Evolutionary conservation across 2,113 vertebrate genomes (phyloP), one percentile per base, ranked within the genome.

Genomic region (Asarcornis scutulata): DNA sequence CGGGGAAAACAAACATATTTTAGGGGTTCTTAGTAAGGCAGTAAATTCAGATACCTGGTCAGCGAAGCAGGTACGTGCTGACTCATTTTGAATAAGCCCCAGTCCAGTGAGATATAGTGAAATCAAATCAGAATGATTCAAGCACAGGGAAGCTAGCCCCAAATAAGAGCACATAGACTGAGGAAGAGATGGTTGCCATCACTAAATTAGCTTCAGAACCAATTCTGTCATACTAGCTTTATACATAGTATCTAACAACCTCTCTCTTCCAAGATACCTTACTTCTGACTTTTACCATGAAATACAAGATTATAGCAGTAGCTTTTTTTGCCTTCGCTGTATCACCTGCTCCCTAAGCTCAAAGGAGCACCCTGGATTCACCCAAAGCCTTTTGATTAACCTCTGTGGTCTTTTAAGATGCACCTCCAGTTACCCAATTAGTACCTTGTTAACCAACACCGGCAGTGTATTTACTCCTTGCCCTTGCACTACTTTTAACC

Each of bases 351-450:
- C 56, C 59, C 11, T 18, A 38, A 59, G 66, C 92, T 83, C 93
- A 79, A n/a, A 86, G 38, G 20, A 84, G 8, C 66, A 89, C 52
- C 58, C 32, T 1, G 10, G 32, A 34, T 29, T 42, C 86, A 71
- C 32, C 63, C 9, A 92, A 62, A 86, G 52, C 63, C 21, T 66
- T 17, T 25, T 95, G 88, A 95, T 81, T 92, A 88, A 56, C 81
- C 93, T 89, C 97, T 91, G 52, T 81, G 89, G 95, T 94, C 86
- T 84, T 52, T 91, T 63, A 80, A 55, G 36, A 29, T 67, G 78
- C 52, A 94, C 78, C 81, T 91, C 62, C 72, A 69, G 72, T 91
- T 89, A 94, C 93, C 88, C 94, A 96, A 96, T 97, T 96, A 97
- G 92, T 60, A 82, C 60, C 81, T 93, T 74, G 68, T 93, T 96